Base-by-base conservation (phyloP, 1,140 invertebrate genomes). In the Sesamia nonagrioides region DNA sequence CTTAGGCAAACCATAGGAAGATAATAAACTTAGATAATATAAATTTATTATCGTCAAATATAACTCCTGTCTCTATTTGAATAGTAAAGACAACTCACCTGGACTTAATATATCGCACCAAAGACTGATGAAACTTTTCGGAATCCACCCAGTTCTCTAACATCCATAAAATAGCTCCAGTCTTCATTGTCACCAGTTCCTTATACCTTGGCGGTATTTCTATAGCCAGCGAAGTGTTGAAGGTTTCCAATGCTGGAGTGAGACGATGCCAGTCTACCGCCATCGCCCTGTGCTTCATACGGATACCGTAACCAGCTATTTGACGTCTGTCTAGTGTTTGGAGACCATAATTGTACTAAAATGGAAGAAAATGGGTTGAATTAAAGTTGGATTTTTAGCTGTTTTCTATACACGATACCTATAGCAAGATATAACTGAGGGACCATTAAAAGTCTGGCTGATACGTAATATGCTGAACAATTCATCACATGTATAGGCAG, bases 151-250 rank as follows among this genome's bases (percentile, higher is more conserved):
- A 94, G 69, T 93, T 93, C 69, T 94, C 92, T 0, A 94, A 82
- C 93, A 94, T 94, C 92, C 92, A 93, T n/a, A 93, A 15, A 50
- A 94, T 84, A 0, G 92, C 89, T 0, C 92, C 93, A 7, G 93
- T 94, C 81, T 94, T 94, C 90, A 91, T 89, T 0, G 87, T 88
- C 50, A 94, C 88, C 35, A 94, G 72, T 8, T 90, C 85, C 42
- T 88, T 90, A 63, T 93, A 89, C 74, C 88, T 86, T 1, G 78
- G 45, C 35, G 91, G 88, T 79, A 94, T 91, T 17, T 93, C 86
- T 17, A 91, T 87, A 13, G 87, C 91, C 40, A 93, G 71, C 7
- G 89, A 89, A 17, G 83, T 81, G 45, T 93, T 91, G 77, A 92
- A 93, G 7, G 77, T 82, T n/a, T 82, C 82, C 45, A 94, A 82